Evolutionary conservation across 2,888 invertebrate species (phyloP).

Genomic region (Oscheius sp.): DNA sequence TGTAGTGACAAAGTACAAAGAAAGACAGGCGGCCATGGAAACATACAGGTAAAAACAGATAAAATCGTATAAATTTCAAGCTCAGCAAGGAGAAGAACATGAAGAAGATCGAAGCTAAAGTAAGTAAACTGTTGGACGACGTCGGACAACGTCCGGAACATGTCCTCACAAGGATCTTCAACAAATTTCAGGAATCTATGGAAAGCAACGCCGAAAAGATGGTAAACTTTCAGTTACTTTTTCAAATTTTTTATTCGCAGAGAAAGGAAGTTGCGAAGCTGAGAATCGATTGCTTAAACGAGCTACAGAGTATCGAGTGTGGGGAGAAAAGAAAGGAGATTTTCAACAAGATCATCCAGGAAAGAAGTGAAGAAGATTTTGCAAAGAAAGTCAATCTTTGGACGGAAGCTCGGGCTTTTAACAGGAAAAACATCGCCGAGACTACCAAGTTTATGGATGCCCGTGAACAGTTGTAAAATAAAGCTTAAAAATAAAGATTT

Average conservation of each 20-base stretch:
- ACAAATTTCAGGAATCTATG: constrained; percentile 6
- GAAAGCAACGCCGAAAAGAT: background rate
- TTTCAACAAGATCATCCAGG: background rate
- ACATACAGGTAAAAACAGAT: background rate
- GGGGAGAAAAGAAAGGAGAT: background rate
- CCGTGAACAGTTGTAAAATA: background rate
- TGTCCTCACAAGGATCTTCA: background rate
- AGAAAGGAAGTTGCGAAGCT: background rate
- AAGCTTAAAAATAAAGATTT: no score
- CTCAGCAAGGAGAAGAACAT: background rate
- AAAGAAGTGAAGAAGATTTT: background rate
- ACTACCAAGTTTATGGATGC: background rate
- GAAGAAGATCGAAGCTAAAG: constrained; percentile 12
- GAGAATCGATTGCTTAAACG: background rate
- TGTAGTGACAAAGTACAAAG: background rate
- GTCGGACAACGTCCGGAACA: constrained; percentile 1
- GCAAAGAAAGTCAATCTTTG: background rate
- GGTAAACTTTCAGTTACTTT: background rate
- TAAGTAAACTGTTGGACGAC: background rate
- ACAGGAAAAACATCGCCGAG: background rate
- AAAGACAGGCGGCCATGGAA: background rate
- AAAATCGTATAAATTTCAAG: background rate
- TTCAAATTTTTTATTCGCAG: background rate
- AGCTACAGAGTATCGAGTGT: background rate
- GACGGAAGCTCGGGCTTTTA: background rate